Evolutionary conservation across 2,888 invertebrate genomes (phyloP), one percentile per base, ranked within the genome.

Genomic region (Minunthozetes semirufus): DNA sequence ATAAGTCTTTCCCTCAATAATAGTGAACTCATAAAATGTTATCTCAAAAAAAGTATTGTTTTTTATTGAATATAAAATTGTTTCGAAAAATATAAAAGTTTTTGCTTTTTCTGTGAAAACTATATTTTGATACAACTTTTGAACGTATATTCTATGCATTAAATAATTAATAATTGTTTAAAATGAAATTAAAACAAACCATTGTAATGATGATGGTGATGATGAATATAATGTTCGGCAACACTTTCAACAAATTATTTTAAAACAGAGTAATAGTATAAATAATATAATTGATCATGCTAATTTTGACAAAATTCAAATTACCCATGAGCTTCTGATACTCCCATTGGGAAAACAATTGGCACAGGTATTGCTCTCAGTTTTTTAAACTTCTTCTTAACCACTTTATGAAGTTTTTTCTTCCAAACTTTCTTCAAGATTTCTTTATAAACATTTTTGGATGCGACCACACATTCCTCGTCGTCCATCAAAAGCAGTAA

Each of bases 181-280:
- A 56, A 56, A 56, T 59, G 13, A 29, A 33, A 29, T 29, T 15
- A 48, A 13, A 61, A 33, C 61, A 13, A 4, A 68, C 68, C 68
- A 13, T 68, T 68, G 25, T 68, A 68, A n/a, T 68, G 68, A n/a
- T 68, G 68, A 25, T 68, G 68, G 22, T 68, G 42, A 22, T 68
- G 68, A 68, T 68, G 68, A 9, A 68, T 68, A 11, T 68, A 68
- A 22, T 68, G 68, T 15, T 38, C 13, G 46, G 68, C 68, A 46
- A 68, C 46, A 68, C 68, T 68, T n/a, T 42, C 13, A 61, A 66
- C 13, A 11, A 42, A 46, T 19, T 22, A 46, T 68, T 42, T 4
- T 4, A 11, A n/a, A 42, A 68, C n/a, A 61, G n/a, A 22, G 9
- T 22, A 11, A 61, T 33, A 15, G 5, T 13, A 59, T 59, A 27